Evolutionary conservation across 2,888 invertebrate genomes (phyloP).

Genomic region (Drosophila mimetica): DNA sequence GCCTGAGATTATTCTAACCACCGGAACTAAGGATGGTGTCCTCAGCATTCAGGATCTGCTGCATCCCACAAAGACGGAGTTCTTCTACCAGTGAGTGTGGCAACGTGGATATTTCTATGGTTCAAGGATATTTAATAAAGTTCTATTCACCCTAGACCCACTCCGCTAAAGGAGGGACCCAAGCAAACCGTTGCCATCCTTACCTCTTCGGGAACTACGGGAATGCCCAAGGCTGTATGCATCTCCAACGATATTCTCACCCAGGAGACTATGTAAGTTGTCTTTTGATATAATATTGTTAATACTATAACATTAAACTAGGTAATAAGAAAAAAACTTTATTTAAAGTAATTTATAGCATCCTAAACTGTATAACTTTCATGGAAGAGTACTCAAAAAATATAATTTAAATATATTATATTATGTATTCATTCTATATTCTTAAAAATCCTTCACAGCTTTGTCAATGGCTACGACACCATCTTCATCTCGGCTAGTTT

Average conservation of each 20-base stretch:
- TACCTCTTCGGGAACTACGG: slow-evolving; percentile 74
- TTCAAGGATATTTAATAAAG: too few species aligned
- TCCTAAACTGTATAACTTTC: too few species aligned
- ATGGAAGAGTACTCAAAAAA: too few species aligned
- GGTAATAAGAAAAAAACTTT: too few species aligned
- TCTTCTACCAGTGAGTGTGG: slow-evolving; percentile 50
- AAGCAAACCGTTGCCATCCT: slow-evolving; percentile 64
- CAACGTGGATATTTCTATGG: accelerated
- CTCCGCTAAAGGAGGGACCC: slow-evolving; percentile 43
- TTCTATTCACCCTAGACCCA: slow-evolving; percentile 33
- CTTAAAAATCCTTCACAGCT: slow-evolving; percentile 18
- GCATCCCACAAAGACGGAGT: slow-evolving; percentile 50
- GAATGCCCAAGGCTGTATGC: slow-evolving; percentile 69
- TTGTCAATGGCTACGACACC: slow-evolving; percentile 51
- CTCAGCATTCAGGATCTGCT: slow-evolving; percentile 47
- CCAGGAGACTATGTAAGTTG: slow-evolving; percentile 39
- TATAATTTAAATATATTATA: too few species aligned
- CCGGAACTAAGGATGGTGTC: slow-evolving; percentile 46
- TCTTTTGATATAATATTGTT: background rate
- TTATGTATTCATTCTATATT: too few species aligned
- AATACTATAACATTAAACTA: background rate
- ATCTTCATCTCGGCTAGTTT: slow-evolving; percentile 57
- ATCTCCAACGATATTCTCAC: slow-evolving; percentile 51
- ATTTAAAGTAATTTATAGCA: too few species aligned
- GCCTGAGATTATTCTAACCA: slow-evolving; percentile 47